phyloP scores from a whole-genome alignment of 2,113 vertebrate species.

The Motacilla tschutschensis region DNA sequence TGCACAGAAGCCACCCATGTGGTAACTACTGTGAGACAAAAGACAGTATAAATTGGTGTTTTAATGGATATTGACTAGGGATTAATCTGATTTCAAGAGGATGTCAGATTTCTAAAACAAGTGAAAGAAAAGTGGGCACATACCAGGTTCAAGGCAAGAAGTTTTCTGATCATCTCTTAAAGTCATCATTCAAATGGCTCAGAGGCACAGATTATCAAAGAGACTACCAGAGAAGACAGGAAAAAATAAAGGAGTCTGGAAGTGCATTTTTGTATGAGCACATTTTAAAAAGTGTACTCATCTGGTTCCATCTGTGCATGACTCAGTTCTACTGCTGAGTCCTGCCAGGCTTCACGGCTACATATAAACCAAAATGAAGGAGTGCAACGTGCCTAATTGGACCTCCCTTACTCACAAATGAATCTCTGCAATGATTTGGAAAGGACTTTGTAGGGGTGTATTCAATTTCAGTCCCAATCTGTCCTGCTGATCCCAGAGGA shows the following conservation, averaged over 20 bases:
- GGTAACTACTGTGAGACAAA: slow-evolving; percentile 9
- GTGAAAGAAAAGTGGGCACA: neutral
- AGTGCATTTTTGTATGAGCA: neutral
- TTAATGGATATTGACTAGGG: slow-evolving; percentile 12
- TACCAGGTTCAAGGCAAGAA: neutral
- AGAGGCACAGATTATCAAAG: neutral
- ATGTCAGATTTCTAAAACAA: neutral
- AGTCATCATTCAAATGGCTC: neutral
- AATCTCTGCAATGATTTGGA: neutral
- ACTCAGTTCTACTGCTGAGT: neutral
- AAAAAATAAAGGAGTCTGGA: neutral
- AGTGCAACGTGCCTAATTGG: fast-evolving
- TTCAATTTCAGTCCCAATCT: neutral
- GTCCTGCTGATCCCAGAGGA: neutral
- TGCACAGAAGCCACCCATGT: neutral
- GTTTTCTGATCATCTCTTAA: neutral
- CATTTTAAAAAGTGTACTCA: neutral
- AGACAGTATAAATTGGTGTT: neutral
- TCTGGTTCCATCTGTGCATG: neutral
- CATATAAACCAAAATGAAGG: neutral
- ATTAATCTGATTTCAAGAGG: neutral
- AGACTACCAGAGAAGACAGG: neutral
- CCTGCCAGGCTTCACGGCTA: neutral
- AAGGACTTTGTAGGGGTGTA: neutral
- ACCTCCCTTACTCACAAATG: neutral